These are phyloP conservation scores for Burhinus bistriatus DNA, from an alignment of 2,113 vertebrate genomes.

Conservation along the genomic window DNA sequence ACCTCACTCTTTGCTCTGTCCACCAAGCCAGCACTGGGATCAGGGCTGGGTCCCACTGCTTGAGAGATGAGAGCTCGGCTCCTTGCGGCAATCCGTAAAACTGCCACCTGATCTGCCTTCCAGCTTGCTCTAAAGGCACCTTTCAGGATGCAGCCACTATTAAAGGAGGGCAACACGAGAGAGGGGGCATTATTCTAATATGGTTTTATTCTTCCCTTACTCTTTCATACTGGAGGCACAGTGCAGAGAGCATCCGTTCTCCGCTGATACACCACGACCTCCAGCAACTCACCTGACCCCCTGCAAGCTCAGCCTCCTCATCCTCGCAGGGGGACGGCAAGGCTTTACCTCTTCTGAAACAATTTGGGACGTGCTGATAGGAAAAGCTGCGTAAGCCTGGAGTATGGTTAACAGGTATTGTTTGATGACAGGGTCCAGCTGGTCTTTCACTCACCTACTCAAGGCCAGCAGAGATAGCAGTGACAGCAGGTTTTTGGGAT, in stretches of 20 bases:
- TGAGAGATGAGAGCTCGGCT: background rate
- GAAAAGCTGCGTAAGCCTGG: background rate
- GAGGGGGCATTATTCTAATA: background rate
- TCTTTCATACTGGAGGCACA: background rate
- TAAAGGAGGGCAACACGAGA: background rate
- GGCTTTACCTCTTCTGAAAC: background rate
- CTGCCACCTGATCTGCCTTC: background rate
- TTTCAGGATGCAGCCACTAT: background rate
- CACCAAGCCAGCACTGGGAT: background rate
- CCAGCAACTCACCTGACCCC: background rate
- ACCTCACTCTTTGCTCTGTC: background rate
- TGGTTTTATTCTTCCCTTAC: background rate
- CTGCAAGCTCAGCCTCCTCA: background rate
- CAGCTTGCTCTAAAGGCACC: background rate
- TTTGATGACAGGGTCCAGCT: background rate
- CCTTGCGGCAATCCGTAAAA: background rate
- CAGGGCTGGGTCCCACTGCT: background rate
- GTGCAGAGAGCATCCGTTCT: fast-evolving
- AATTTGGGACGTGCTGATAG: fast-evolving
- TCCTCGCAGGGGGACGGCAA: background rate
- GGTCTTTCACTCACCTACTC: background rate
- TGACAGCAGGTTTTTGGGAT: background rate
- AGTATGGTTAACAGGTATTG: fast-evolving
- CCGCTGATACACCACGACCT: fast-evolving
- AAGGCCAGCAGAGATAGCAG: background rate